Evolutionary conservation across 1,140 invertebrate genomes (phyloP).

Genomic region (Ips nitidus): DNA sequence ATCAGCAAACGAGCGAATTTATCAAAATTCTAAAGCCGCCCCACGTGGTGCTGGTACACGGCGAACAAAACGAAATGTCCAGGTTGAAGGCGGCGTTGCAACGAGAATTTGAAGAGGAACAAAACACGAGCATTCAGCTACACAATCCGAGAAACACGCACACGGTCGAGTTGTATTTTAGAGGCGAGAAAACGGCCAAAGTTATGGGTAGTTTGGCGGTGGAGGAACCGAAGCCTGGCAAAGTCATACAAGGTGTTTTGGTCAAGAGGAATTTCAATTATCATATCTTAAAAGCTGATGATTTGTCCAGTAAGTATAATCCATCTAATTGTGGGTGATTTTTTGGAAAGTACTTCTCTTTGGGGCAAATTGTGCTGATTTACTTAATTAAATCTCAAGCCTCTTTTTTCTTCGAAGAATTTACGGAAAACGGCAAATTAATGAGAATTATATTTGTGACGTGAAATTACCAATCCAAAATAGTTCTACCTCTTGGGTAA

Average conservation of each 20-base stretch:
- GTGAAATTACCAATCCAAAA: too few species aligned
- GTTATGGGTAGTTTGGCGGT: slow-evolving; percentile 91
- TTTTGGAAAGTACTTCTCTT: too few species aligned
- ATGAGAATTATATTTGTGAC: too few species aligned
- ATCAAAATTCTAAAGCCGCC: slow-evolving; percentile 91
- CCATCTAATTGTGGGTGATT: background rate
- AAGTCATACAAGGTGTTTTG: slow-evolving; percentile 87
- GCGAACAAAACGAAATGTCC: slow-evolving; percentile 98
- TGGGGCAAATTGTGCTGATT: too few species aligned
- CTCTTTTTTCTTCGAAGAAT: background rate
- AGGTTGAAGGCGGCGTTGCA: slow-evolving; percentile 91
- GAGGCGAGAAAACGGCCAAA: slow-evolving; percentile 98
- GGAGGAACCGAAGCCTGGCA: slow-evolving; percentile 75
- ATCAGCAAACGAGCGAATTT: slow-evolving; percentile 98
- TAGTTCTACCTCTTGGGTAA: too few species aligned
- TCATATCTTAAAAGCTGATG: slow-evolving; percentile 87
- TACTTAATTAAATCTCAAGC: too few species aligned
- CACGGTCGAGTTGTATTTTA: slow-evolving; percentile 88
- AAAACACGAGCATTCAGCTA: slow-evolving; percentile 84
- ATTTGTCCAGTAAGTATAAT: slow-evolving; percentile 76
- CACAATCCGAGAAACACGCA: slow-evolving; percentile 97
- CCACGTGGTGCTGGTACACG: slow-evolving; percentile 96
- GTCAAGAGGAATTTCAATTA: slow-evolving; percentile 99
- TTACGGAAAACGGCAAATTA: too few species aligned
- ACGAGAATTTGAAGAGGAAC: slow-evolving; percentile 91